Evolutionary conservation across 2,113 vertebrate genomes (phyloP), one percentile per base, ranked within the genome.

Genomic region (Excalfactoria chinensis): DNA sequence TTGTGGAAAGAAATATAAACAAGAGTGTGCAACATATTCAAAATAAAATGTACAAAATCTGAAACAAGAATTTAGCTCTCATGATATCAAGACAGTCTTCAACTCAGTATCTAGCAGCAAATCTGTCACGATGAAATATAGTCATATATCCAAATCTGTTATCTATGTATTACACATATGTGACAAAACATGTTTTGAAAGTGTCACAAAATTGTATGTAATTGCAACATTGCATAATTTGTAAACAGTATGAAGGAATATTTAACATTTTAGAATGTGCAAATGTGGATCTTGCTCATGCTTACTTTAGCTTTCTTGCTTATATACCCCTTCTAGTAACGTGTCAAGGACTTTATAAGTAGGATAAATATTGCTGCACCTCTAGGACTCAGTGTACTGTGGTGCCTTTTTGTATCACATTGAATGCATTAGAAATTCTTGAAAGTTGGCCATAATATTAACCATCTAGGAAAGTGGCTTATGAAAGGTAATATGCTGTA

Each of bases 1-100:
- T 90, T 76, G 92, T 97, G 97, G 97, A 68, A 90, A 64, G n/a
- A 92, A 89, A 48, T 49, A 87, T 80, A 87, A 67, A 1, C 15
- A 82, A 79, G 40, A 11, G 13, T 7, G 13, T 22, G 4, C 4
- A 3, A 15, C 5, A 16, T 9, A 3, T 11, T n/a, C 14, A 53
- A 53, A 53, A 53, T 3, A 64, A 60, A 46, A 56, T 16, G 26
- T 17, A 28, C 25, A 17, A 66, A 51, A 75, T 37, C 12, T 21
- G 66, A 55, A 70, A 0, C 3, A 60, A 60, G 51, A 64, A 12
- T 43, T 81, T 55, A 58, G 58, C 19, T 11, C 16, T 48, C 37
- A 19, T 44, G 7, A 63, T 6, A 3, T 9, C 18, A 63, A 41
- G n/a, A 28, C 44, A 37, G 22, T 44, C 17, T 66, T 89, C 25